Percentiles rank a stretch among this genome's conserved stretches.
These are phyloP conservation scores for Eustalomyia histrio DNA, from an alignment of 2,888 invertebrate species.

Conservation along the genomic window DNA sequence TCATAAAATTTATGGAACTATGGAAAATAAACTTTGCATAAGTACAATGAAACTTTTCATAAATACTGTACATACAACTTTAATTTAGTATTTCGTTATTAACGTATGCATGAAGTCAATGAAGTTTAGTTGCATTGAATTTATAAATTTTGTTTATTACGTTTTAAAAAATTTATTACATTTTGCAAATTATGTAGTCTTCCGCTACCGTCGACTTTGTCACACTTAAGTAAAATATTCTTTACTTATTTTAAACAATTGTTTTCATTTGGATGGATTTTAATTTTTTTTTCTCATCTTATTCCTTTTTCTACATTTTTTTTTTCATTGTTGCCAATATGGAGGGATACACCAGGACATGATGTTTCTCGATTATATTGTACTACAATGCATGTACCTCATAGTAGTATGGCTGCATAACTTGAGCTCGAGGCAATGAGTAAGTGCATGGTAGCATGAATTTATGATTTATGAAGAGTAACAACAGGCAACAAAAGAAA, in stretches of 20 bases:
- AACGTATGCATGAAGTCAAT: too few relatives aligned
- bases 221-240: neutral
- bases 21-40: too few relatives aligned
- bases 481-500: slow-evolving; percentile 62
- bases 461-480: slow-evolving; percentile 66
- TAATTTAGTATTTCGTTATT: too few relatives aligned
- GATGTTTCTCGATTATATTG: slow-evolving; percentile 49
- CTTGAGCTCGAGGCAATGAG: slow-evolving; percentile 54
- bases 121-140: too few relatives aligned
- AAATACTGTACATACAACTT: too few relatives aligned
- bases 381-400: slow-evolving; percentile 9
- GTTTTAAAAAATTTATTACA: too few relatives aligned
- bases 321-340: slow-evolving; percentile 33
- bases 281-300: neutral
- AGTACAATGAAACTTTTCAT: too few relatives aligned
- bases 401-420: slow-evolving; percentile 49
- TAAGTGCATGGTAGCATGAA: slow-evolving; percentile 62
- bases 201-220: too few relatives aligned
- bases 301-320: neutral
- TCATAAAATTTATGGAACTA: too few relatives aligned
- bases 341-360: slow-evolving; percentile 53
- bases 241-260: neutral
- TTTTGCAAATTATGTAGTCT: too few relatives aligned
- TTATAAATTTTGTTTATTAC: too few relatives aligned
- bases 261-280: slow-evolving; percentile 2